Base-by-base conservation (phyloP, 1,140 invertebrate genomes). In the Dinothrombium tinctorium region DNA sequence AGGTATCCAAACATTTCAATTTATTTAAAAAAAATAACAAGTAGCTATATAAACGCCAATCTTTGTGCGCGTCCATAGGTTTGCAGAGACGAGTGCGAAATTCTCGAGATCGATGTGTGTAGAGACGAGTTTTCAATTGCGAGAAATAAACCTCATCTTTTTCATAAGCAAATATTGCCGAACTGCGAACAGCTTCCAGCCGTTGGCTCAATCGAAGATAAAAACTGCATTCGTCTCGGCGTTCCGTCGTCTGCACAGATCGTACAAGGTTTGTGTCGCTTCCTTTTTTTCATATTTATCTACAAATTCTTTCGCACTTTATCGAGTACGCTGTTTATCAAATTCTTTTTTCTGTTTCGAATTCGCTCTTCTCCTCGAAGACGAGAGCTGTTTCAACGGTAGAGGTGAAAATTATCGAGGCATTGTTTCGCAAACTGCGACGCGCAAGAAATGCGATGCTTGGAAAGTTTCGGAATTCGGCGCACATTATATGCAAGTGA, bases 61-160 rank as follows among this genome's bases (percentile, higher is more conserved):
- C n/a, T n/a, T n/a, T n/a, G n/a, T n/a, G n/a, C n/a, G n/a, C n/a
- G n/a, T n/a, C n/a, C n/a, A n/a, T n/a, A 76, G 47, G 75, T 95
- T 32, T 94, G 87, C 56, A 70, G 78, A 44, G 73, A 83, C 50
- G 81, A 87, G 51, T 90, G 83, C 59, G 73, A 86, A 54, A 65
- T 82, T 36, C 56, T 94, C 31, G 82, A 90, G 56, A 78, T 78
- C 54, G 79, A 87, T 50, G 61, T 92, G 1, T 94, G 87, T 54
- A 71, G 75, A 51, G 75, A 73, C 46, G 89, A 95, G 55, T 92
- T 92, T 60, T 78, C 81, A 0, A 77, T 90, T 46, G 87, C 84
- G 1, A 89, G 76, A 43, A 83, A 94, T 64, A 79, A 77, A 4
- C 65, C 84, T 12, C 82, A 92, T 50, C 79, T 65, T 48, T 48